Percentiles rank a stretch among this genome's conserved stretches.
Conservation (phyloP, 2,797 vertebrate genomes). For the Rhinogobio ventralis region DNA sequence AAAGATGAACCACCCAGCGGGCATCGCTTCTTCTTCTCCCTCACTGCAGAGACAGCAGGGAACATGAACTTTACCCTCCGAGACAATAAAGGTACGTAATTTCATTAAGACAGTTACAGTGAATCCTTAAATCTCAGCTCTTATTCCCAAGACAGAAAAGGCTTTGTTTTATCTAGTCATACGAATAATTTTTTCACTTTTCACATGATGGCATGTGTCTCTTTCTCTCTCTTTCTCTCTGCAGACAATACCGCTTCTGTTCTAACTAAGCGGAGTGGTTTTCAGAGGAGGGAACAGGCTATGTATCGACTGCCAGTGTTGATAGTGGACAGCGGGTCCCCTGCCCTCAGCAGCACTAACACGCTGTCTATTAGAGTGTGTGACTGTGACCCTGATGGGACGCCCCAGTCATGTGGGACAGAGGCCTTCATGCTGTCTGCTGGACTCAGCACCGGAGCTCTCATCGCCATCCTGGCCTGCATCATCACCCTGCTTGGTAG, state of each 20-base stretch:
- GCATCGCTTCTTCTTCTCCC: constrained; percentile 90
- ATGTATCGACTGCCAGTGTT: constrained; percentile 86
- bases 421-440: constrained; percentile 86
- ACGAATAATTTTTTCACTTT: constrained; percentile 8
- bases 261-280: constrained; percentile 82
- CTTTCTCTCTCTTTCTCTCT: constrained; percentile 3
- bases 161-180: background rate
- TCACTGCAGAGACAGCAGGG: constrained; percentile 80
- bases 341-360: constrained; percentile 88
- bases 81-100: constrained; percentile 85
- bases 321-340: constrained; percentile 87
- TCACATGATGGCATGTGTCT: background rate
- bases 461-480: constrained; percentile 87
- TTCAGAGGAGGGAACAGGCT: constrained; percentile 84
- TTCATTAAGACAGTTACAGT: constrained; percentile 20
- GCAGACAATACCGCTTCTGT: constrained; percentile 87
- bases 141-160: background rate
- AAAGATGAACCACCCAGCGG: constrained; percentile 87
- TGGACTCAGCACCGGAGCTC: constrained; percentile 86
- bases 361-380: constrained; percentile 88
- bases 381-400: constrained; percentile 83
- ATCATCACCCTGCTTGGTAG: constrained; percentile 86
- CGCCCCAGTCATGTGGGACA: constrained; percentile 84
- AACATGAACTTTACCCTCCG: constrained; percentile 87
- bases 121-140: constrained; percentile 1